Evolutionary conservation across 2,888 invertebrate species (phyloP).

Genomic region (Drosophila putrida): DNA sequence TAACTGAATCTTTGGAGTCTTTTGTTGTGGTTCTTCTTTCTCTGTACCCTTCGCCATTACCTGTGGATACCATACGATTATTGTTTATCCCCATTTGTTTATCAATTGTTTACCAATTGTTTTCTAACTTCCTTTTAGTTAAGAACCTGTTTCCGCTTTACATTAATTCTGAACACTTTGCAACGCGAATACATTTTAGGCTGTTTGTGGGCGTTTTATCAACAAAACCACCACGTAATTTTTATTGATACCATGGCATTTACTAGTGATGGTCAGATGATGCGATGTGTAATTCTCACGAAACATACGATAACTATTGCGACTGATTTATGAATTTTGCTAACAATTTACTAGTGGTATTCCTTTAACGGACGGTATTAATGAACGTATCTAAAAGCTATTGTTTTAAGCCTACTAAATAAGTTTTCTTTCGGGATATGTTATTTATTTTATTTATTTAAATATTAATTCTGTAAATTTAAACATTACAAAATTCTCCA

Average conservation of each 20-base stretch:
- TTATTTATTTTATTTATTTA: too few relatives aligned
- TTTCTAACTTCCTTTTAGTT: constrained; percentile 17
- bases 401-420: too few relatives aligned
- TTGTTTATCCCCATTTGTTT: background rate
- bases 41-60: constrained; percentile 31
- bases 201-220: constrained; percentile 25
- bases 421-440: too few relatives aligned
- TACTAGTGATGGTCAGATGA: constrained; percentile 17
- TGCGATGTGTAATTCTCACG: background rate
- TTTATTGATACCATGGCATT: constrained; percentile 15
- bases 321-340: background rate
- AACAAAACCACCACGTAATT: constrained; percentile 59
- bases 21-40: constrained; percentile 11
- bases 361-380: too few relatives aligned
- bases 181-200: constrained; percentile 45
- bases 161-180: constrained; percentile 31
- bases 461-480: too few relatives aligned
- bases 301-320: background rate
- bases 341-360: background rate
- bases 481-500: background rate
- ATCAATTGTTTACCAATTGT: constrained; percentile 19
- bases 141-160: constrained; percentile 39
- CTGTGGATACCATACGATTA: constrained; percentile 11
- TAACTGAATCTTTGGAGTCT: constrained; percentile 3
- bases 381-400: too few relatives aligned